Base-by-base conservation (phyloP, 2,797 vertebrate genomes). In the Zalophus californianus region DNA sequence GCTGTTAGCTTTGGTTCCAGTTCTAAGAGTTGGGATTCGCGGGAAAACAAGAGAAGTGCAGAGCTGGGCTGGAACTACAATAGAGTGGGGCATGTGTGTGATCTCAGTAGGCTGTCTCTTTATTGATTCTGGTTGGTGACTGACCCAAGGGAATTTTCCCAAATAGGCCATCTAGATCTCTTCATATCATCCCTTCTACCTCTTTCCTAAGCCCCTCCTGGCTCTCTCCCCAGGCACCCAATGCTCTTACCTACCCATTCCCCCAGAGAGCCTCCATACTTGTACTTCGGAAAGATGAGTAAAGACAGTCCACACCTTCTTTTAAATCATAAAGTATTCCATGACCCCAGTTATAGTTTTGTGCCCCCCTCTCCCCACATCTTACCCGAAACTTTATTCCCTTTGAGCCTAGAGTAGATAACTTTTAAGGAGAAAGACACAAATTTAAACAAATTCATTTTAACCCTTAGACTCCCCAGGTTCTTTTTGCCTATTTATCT, bases 371-470 rank as follows among this genome's bases (percentile, higher is more conserved):
- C 20, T 23, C 29, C 18, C 4, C 14, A 35, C 20, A 12, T 72
- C 5, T 77, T 89, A 91, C 7, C 3, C 0, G 0, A 72, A 97
- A 78, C 1, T 70, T 25, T 20, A 62, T 82, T 50, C 7, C 14
- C 32, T 82, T 84, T 68, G 44, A 70, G 15, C 3, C 32, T 27
- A 41, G 18, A 56, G 7, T 20, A 86, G 10, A 50, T 60, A 52
- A 54, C 6, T 41, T 83, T 60, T 68, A 88, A 5, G 29, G 15
- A 80, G 7, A 56, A 44, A 91, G 21, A 18, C 50, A 10, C n/a
- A 83, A 16, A 1, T 82, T 62, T 78, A 62, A 92, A 80, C 21
- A 87, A 86, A 83, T 27, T 84, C 25, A 88, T 68, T 88, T 92
- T 90, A 88, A 96, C 21, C 1, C 10, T 4, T 91, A 48, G 5